Evolutionary conservation across 1,140 invertebrate species (phyloP).

Genomic region (Bombus polaris): DNA sequence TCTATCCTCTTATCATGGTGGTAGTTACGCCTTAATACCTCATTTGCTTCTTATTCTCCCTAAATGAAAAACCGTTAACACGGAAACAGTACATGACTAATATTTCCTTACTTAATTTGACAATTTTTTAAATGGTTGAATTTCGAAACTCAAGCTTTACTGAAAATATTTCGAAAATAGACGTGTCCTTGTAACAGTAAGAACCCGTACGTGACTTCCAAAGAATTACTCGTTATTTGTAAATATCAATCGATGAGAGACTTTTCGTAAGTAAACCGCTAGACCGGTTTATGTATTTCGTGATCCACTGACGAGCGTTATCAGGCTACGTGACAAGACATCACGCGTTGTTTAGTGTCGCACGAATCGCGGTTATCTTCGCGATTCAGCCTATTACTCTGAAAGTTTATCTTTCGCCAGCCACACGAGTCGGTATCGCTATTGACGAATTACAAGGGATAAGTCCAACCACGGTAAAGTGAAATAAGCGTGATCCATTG

Average conservation of each 20-base stretch:
- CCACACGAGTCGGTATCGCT: neutral
- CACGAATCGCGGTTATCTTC: neutral
- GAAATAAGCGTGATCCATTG: conserved; percentile 45
- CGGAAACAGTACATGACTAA: neutral
- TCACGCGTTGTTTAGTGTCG: neutral
- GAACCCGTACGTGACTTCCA: neutral
- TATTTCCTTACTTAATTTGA: no score
- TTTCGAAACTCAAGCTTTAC: neutral
- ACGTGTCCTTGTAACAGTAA: neutral
- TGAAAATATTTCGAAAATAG: neutral
- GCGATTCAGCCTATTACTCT: conserved; percentile 39
- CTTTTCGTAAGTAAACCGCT: neutral
- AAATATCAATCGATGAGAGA: neutral
- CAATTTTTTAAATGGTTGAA: neutral
- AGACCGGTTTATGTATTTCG: neutral
- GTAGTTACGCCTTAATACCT: neutral
- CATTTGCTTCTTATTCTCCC: no score
- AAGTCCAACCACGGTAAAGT: conserved; percentile 18
- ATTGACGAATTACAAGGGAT: conserved; percentile 7
- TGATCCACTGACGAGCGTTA: no score
- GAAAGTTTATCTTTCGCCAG: conserved; percentile 68
- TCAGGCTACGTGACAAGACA: no score
- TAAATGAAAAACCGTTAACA: neutral
- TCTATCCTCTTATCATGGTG: neutral
- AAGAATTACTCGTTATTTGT: neutral